Evolutionary conservation across 1,140 invertebrate species (phyloP).

Genomic region (Bombyx mandarina): DNA sequence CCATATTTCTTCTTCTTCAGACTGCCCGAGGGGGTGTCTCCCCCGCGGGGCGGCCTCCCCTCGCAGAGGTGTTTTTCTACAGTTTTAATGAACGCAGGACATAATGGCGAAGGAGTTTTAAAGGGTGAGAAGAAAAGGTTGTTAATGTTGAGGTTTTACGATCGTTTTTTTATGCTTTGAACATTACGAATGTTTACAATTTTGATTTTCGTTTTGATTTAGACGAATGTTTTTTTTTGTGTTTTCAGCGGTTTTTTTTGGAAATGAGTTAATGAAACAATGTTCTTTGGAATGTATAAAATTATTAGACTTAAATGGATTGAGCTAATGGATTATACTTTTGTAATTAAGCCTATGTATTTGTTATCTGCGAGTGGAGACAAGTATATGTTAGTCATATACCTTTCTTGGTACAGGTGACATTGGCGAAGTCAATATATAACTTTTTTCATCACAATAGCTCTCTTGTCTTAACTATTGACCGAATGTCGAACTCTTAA

Average conservation of each 20-base stretch:
- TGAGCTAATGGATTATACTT: too few relatives aligned
- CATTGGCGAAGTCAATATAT: too few relatives aligned
- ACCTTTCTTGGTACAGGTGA: too few relatives aligned
- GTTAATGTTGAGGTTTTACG: constrained; percentile 64
- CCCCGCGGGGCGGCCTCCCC: constrained; percentile 15
- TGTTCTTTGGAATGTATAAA: not conserved
- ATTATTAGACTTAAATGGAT: too few relatives aligned
- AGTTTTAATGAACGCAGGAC: constrained; percentile 65
- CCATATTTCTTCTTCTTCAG: constrained; percentile 71
- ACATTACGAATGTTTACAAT: too few relatives aligned
- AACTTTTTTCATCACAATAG: too few relatives aligned
- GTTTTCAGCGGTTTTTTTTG: not conserved
- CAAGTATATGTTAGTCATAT: too few relatives aligned
- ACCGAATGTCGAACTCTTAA: too few relatives aligned
- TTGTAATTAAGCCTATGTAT: too few relatives aligned
- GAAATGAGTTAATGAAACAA: not conserved
- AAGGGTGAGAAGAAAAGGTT: constrained; percentile 37
- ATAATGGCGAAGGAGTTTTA: constrained; percentile 40
- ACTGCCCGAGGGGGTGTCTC: constrained; percentile 37
- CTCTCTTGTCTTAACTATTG: too few relatives aligned
- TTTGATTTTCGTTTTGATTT: too few relatives aligned
- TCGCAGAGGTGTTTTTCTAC: constrained; percentile 63
- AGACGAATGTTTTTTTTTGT: constrained; percentile 24
- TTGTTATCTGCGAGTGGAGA: too few relatives aligned
- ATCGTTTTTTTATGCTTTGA: not conserved